Evolutionary conservation across 2,888 invertebrate species (phyloP).

Genomic region (Amblyjoppa proteus): DNA sequence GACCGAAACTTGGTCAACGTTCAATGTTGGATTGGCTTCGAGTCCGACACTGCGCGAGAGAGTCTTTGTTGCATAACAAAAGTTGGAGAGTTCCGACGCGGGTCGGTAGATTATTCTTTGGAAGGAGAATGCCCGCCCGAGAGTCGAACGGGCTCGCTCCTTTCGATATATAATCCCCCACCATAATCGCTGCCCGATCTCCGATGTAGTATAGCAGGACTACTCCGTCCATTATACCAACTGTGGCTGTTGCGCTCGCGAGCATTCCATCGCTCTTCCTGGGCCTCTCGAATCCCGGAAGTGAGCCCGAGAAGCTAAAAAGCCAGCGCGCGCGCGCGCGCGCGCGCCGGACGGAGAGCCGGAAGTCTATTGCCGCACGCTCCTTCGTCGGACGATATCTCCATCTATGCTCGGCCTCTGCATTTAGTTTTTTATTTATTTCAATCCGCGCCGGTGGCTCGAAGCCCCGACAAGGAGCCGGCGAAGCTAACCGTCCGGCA

Average conservation of each 20-base stretch:
- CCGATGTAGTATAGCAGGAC: not conserved
- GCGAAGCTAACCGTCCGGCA: no score
- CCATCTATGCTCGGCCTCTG: not conserved
- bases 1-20: constrained; percentile 62
- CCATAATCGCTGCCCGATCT: not conserved
- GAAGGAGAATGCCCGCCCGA: constrained; percentile 52
- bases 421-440: not conserved
- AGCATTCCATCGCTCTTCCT: constrained; percentile 48
- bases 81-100: constrained; percentile 40
- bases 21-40: constrained; percentile 60
- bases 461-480: no score
- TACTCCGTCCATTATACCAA: not conserved
- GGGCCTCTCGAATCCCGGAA: constrained; percentile 61
- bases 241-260: constrained; percentile 8
- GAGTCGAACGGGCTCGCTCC: constrained; percentile 42
- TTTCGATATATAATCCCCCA: constrained; percentile 47
- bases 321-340: not conserved
- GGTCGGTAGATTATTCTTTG: constrained; percentile 38
- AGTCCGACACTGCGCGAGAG: constrained; percentile 23
- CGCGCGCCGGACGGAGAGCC: constrained; percentile 52
- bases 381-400: constrained; percentile 29
- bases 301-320: constrained; percentile 37
- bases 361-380: constrained; percentile 51
- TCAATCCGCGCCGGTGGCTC: not conserved
- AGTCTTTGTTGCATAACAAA: constrained; percentile 54